Percentiles rank a stretch among this genome's conserved stretches.
Conservation (phyloP, 1,140 invertebrate species). For the Branchinecta lindahli region DNA sequence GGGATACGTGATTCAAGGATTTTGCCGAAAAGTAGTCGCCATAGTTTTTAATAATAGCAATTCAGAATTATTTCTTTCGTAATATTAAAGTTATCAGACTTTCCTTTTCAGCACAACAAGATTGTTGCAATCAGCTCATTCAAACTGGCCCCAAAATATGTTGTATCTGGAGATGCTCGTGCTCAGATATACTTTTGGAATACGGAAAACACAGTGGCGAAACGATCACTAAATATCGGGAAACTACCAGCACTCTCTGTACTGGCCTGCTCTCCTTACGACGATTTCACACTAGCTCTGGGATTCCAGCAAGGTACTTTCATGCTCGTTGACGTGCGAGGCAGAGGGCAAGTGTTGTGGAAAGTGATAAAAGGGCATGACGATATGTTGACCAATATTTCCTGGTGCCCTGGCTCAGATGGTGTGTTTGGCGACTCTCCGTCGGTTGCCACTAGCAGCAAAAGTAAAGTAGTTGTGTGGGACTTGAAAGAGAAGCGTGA, state of each 20-base stretch:
- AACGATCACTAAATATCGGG: background rate
- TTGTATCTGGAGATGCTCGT: background rate
- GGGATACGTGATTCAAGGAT: too few relatives aligned
- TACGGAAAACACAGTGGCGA: background rate
- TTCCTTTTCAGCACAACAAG: background rate
- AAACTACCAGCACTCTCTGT: background rate
- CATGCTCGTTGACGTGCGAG: background rate
- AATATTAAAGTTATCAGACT: too few relatives aligned
- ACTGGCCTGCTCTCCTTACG: background rate
- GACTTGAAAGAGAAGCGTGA: background rate
- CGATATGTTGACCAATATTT: background rate
- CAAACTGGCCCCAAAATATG: background rate
- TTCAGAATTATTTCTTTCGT: too few relatives aligned
- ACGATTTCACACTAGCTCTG: background rate
- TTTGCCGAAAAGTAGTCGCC: too few relatives aligned
- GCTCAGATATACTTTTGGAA: background rate
- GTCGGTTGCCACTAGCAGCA: background rate
- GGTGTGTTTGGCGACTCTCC: background rate
- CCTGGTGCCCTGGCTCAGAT: background rate
- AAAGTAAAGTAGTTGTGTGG: background rate
- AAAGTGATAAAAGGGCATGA: slow-evolving; percentile 1
- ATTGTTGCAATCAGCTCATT: slow-evolving; percentile 1
- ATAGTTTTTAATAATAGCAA: too few relatives aligned
- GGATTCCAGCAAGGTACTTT: background rate
- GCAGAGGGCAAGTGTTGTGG: background rate